Base-by-base conservation (phyloP, 2,888 invertebrate species). In the Lamellibrachia satsuma region DNA sequence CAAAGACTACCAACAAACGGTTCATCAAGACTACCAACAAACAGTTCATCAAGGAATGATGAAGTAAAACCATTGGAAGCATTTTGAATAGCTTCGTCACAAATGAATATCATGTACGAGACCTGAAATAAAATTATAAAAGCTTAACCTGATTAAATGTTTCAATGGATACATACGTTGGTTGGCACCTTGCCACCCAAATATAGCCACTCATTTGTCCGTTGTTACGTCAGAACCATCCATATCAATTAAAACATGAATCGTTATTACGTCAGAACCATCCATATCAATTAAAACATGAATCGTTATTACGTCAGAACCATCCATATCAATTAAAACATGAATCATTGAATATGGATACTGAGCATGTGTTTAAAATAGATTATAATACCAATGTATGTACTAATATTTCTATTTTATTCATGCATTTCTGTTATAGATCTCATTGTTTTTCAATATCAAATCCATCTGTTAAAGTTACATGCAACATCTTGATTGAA, bases 61-160 rank as follows among this genome's bases (percentile, higher is more conserved):
- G 75, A 22, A 11, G 3, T 75, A 11, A 75, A 75, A 75, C 6
- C 22, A 22, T 22, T 3, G 22, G 15, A 75, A 75, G 22, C 22
- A 75, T 75, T n/a, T 39, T n/a, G 6, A 75, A 75, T 75, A 15
- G n/a, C 75, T 75, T 6, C 55, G 9, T 55, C 55, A 55, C 55
- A 55, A 55, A 55, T 1, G 7, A 55, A 15, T 75, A 6, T 75
- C 22, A 22, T 75, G 75, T 15, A 75, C 75, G 22, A 15, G 22
- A n/a, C n/a, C 22, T 75, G 15, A 75, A n/a, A 22, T 75, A 75
- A 75, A 75, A 75, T 75, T 75, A 75, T 75, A 75, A 22, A 75
- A 75, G n/a, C 75, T 75, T 75, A 75, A 75, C 75, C 75, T 75
- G n/a, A 75, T 75, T 75, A 75, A 75, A 75, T 75, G 75, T 75